These are phyloP conservation scores for Megamerina dolium DNA, from an alignment of 2,888 invertebrate species.

Conservation along the genomic window DNA sequence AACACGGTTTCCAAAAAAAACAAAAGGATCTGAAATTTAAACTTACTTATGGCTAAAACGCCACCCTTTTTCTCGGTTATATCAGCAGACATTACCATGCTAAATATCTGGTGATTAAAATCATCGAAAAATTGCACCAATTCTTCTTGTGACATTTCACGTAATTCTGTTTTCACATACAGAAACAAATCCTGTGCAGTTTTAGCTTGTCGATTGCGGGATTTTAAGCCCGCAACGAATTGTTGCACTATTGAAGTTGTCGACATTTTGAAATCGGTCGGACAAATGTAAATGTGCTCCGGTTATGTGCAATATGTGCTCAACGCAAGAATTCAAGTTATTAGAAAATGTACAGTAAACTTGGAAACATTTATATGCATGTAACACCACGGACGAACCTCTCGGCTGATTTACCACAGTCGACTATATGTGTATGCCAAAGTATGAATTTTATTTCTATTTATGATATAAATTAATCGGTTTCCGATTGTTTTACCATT, in stretches of 20 bases:
- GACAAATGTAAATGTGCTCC: too few relatives aligned
- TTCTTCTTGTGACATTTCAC: conserved; percentile 86
- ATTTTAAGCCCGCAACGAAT: conserved; percentile 83
- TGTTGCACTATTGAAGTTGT: conserved; percentile 60
- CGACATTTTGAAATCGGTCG: conserved; percentile 48
- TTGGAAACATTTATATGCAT: too few relatives aligned
- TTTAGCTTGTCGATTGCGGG: conserved; percentile 77
- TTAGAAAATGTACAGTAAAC: too few relatives aligned
- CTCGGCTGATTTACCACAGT: too few relatives aligned
- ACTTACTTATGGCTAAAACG: conserved; percentile 80
- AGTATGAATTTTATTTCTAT: too few relatives aligned
- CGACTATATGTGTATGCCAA: too few relatives aligned
- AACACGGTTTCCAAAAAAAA: neutral
- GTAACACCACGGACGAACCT: too few relatives aligned
- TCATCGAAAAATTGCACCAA: conserved; percentile 87
- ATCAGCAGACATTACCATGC: conserved; percentile 91
- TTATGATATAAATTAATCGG: too few relatives aligned
- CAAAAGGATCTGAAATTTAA: neutral
- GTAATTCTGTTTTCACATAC: conserved; percentile 83
- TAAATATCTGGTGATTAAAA: conserved; percentile 91
- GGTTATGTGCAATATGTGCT: too few relatives aligned
- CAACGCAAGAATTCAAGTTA: too few relatives aligned
- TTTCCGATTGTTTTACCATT: too few relatives aligned
- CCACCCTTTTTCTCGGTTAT: conserved; percentile 93
- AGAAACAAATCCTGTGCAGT: conserved; percentile 84